phyloP scores from a whole-genome alignment of 1,140 invertebrate genomes.

The Calephelis nemesis region DNA sequence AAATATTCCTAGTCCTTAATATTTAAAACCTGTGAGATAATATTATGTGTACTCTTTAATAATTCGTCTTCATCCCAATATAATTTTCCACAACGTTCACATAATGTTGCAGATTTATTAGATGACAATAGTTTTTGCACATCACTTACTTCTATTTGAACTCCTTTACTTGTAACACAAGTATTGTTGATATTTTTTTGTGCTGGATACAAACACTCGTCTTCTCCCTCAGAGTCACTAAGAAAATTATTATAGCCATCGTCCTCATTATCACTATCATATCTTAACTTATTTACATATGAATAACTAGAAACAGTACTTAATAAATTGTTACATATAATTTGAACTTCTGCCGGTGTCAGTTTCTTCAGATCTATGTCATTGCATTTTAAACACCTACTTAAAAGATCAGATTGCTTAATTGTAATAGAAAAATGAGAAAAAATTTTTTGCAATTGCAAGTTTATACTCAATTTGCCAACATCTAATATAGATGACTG shows the following conservation, averaged over 20 bases:
- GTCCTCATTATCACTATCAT: conserved; percentile 48
- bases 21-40: conserved; percentile 13
- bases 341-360: conserved; percentile 42
- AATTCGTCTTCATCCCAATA: conserved; percentile 59
- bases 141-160: conserved; percentile 49
- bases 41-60: conserved; percentile 21
- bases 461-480: conserved; percentile 44
- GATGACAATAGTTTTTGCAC: conserved; percentile 41
- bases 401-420: conserved; percentile 48
- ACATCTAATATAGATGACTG: conserved; percentile 62
- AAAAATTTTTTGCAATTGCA: conserved; percentile 55
- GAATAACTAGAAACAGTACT: conserved; percentile 9
- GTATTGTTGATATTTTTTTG: conserved; percentile 27
- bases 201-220: conserved; percentile 38
- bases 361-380: conserved; percentile 44
- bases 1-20: conserved; percentile 6
- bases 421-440: conserved; percentile 51
- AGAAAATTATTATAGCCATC: conserved; percentile 54
- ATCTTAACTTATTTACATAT: conserved; percentile 30
- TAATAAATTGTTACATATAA: conserved; percentile 44
- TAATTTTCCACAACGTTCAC: conserved; percentile 64
- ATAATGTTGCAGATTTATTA: conserved; percentile 49
- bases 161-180: conserved; percentile 55
- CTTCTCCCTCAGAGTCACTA: conserved; percentile 69
- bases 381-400: conserved; percentile 65